phyloP scores from a whole-genome alignment of 2,797 vertebrate genomes.

The Anguilla megastoma region DNA sequence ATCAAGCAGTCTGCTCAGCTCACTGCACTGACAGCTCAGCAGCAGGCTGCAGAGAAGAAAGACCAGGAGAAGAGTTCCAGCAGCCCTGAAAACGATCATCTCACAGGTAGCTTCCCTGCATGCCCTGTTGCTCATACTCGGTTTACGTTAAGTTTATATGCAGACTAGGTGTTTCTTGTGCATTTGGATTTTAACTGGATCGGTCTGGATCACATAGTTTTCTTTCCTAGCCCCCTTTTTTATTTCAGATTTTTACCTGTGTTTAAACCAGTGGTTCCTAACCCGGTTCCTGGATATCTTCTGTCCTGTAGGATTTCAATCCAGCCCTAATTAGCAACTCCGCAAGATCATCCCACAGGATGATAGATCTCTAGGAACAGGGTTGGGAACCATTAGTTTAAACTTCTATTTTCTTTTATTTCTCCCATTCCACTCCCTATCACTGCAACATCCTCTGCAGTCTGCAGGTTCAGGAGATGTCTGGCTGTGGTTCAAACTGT shows the following conservation, averaged over 20 bases:
- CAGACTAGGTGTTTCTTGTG: neutral
- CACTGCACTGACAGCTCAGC: constrained; percentile 84
- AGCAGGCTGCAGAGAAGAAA: constrained; percentile 76
- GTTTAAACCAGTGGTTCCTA: no score
- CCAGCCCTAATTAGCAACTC: no score
- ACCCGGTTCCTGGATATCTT: no score
- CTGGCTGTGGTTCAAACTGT: no score
- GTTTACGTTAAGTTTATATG: neutral
- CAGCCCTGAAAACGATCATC: constrained; percentile 59
- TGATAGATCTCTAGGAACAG: no score
- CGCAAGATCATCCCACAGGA: no score
- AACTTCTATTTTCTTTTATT: no score
- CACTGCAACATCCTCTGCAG: no score
- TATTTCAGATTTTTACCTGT: neutral
- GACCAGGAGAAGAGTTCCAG: constrained; percentile 54
- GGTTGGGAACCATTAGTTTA: no score
- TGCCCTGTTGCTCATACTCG: neutral
- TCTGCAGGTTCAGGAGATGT: no score
- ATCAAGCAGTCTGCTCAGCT: constrained; percentile 93
- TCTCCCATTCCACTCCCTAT: no score
- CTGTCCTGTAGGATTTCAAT: no score
- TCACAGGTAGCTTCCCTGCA: constrained; percentile 72
- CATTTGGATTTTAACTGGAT: neutral
- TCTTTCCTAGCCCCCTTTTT: neutral
- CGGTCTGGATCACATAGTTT: neutral